phyloP scores from a whole-genome alignment of 2,888 invertebrate genomes.

The Agriopis aurantiaria region DNA sequence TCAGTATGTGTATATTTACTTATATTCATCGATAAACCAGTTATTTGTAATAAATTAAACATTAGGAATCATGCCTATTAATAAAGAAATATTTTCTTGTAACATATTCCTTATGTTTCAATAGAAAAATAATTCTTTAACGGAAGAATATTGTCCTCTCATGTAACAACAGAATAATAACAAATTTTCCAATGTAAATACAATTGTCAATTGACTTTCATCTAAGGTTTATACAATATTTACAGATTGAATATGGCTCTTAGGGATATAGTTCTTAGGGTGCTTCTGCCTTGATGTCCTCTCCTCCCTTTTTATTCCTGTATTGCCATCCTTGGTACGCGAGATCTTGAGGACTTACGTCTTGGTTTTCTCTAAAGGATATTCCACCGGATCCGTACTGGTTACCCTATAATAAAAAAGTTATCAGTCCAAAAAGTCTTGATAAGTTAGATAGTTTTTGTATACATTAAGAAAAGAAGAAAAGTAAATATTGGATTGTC shows the following conservation, averaged over 20 bases:
- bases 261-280: constrained; percentile 54
- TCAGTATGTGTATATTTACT: no score
- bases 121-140: no score
- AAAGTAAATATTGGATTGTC: no score
- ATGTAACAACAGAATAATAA: background rate
- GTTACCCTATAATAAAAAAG: constrained; percentile 58
- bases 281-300: constrained; percentile 79
- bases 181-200: background rate
- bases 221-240: background rate
- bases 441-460: no score
- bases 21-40: no score
- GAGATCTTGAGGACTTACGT: constrained; percentile 86
- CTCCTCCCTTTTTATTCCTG: constrained; percentile 83
- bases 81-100: no score
- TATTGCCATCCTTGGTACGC: constrained; percentile 92
- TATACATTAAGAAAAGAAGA: no score
- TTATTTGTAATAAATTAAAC: no score
- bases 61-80: no score
- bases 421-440: background rate
- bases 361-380: constrained; percentile 88
- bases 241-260: background rate
- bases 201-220: background rate
- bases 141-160: background rate
- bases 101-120: no score
- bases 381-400: constrained; percentile 84